Conservation (phyloP, 1,140 invertebrate genomes). For the Tigriopus japonicus region DNA sequence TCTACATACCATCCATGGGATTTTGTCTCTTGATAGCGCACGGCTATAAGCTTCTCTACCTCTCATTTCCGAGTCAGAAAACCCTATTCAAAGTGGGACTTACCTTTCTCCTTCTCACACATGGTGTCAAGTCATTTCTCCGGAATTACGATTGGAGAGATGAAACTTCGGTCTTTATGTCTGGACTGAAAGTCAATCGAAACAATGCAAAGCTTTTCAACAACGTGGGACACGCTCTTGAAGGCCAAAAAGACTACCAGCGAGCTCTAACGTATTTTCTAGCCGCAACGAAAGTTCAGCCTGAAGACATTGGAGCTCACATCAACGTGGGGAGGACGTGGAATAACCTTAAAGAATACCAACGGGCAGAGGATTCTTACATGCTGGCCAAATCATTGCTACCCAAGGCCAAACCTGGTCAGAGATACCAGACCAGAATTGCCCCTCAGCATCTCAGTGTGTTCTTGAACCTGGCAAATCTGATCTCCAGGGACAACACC, state of each 20-base stretch:
- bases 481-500: conserved; percentile 79
- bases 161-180: conserved; percentile 21
- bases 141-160: conserved; percentile 13
- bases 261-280: conserved; percentile 43
- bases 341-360: conserved; percentile 47
- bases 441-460: conserved; percentile 90
- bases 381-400: conserved; percentile 63
- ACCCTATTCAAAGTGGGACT: neutral
- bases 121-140: conserved; percentile 19
- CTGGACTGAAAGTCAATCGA: conserved; percentile 42
- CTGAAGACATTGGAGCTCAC: conserved; percentile 11
- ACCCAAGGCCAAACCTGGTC: conserved; percentile 72
- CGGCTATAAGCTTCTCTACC: conserved; percentile 36
- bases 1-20: conserved; percentile 70
- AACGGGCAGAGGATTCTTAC: conserved; percentile 56
- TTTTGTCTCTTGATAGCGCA: conserved; percentile 53
- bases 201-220: conserved; percentile 89
- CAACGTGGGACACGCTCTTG: conserved; percentile 43
- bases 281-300: neutral
- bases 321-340: conserved; percentile 68
- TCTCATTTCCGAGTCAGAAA: conserved; percentile 25
- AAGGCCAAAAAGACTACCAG: conserved; percentile 54
- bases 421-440: conserved; percentile 82
- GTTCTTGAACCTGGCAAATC: conserved; percentile 81
- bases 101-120: neutral